Evolutionary conservation across 2,888 invertebrate species (phyloP).

Genomic region (Campoletis raptor): DNA sequence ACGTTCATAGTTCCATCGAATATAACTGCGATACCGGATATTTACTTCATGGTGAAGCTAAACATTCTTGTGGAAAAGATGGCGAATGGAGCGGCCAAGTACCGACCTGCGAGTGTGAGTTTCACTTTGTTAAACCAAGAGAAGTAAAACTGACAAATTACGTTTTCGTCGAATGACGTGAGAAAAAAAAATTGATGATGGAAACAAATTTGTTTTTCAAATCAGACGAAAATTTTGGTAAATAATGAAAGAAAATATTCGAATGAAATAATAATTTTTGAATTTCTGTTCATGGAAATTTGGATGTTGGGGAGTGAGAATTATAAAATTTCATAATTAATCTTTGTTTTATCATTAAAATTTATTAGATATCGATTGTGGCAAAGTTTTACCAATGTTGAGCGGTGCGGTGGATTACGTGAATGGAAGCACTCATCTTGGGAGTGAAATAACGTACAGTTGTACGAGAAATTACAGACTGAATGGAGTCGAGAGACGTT

Average conservation of each 20-base stretch:
- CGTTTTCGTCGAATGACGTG: no score
- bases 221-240: no score
- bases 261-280: no score
- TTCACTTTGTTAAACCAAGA: no score
- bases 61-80: slow-evolving; percentile 90
- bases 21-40: slow-evolving; percentile 96
- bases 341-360: slow-evolving; percentile 6
- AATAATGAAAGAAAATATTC: no score
- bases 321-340: no score
- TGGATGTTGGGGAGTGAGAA: no score
- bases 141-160: no score
- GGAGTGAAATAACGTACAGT: slow-evolving; percentile 92
- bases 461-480: slow-evolving; percentile 93
- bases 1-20: slow-evolving; percentile 94
- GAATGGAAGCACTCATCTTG: slow-evolving; percentile 92
- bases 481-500: slow-evolving; percentile 90
- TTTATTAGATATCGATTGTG: slow-evolving; percentile 93
- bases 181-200: no score
- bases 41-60: slow-evolving; percentile 90
- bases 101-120: slow-evolving; percentile 93
- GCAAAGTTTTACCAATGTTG: slow-evolving; percentile 91
- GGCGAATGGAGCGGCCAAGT: slow-evolving; percentile 95
- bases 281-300: no score
- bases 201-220: no score
- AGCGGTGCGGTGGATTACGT: slow-evolving; percentile 92